Conservation (phyloP, 2,888 invertebrate species). For the Thysanoteuthis rhombus region DNA sequence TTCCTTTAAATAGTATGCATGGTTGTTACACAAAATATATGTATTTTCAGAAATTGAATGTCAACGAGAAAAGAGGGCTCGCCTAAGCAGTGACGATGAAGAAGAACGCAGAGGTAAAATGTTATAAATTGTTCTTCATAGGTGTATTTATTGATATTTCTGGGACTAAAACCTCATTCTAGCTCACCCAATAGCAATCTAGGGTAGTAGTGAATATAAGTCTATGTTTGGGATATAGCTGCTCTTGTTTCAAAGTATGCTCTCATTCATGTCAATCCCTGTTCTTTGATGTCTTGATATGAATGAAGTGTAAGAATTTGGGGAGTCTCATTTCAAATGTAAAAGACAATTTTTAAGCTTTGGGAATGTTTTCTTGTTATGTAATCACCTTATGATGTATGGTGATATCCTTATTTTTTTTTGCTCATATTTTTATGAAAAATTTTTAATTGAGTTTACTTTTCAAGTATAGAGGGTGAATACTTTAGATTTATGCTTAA, state of each 20-base stretch:
- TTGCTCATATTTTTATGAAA: no score
- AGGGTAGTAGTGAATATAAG: background rate
- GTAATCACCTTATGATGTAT: no score
- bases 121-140: background rate
- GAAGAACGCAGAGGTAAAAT: slow-evolving; percentile 28
- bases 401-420: no score
- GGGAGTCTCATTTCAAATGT: no score
- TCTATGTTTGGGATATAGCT: background rate
- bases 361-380: no score
- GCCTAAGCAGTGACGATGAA: slow-evolving; percentile 29
- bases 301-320: no score
- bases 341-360: no score
- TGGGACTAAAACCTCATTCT: background rate
- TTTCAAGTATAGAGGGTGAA: background rate
- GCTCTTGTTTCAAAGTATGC: no score
- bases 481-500: background rate
- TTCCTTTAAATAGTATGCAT: no score
- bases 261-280: no score
- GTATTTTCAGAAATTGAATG: slow-evolving; percentile 13
- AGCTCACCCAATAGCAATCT: background rate
- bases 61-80: background rate
- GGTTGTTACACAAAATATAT: background rate
- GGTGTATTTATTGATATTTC: background rate
- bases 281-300: no score
- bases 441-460: no score